Conservation (phyloP, 2,113 vertebrate species). For the Poeciliopsis occidentalis region DNA sequence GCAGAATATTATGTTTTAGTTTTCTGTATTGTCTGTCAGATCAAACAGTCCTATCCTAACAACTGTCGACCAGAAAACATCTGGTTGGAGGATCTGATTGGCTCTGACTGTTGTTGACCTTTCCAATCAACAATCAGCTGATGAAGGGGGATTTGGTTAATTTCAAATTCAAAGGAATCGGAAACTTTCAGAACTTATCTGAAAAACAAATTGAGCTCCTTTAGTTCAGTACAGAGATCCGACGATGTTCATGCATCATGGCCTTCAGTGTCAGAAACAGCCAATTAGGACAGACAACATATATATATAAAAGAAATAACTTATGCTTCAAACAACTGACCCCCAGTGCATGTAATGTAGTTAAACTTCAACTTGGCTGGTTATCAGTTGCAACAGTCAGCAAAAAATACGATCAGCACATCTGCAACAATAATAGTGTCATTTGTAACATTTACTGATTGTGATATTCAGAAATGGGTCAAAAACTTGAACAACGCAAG, state of each 20-base stretch:
- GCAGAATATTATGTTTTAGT: neutral
- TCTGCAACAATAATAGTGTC: neutral
- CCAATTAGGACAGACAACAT: neutral
- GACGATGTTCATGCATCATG: neutral
- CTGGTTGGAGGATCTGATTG: neutral
- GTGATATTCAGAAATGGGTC: neutral
- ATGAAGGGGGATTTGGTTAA: neutral
- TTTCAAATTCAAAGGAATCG: too few species aligned
- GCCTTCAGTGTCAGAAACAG: neutral
- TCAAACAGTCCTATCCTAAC: neutral
- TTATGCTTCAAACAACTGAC: neutral
- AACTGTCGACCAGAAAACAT: neutral
- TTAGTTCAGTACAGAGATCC: too few species aligned
- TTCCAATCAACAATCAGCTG: neutral
- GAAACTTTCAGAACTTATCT: neutral
- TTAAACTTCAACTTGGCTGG: too few species aligned
- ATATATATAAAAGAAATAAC: neutral
- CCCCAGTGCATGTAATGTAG: neutral
- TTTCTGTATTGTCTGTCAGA: neutral
- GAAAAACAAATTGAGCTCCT: neutral
- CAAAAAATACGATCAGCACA: neutral
- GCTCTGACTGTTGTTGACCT: neutral
- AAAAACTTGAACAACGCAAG: neutral
- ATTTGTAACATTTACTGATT: neutral
- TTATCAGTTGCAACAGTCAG: too few species aligned